phyloP scores from a whole-genome alignment of 2,797 vertebrate genomes.

The Cottoperca gobio region DNA sequence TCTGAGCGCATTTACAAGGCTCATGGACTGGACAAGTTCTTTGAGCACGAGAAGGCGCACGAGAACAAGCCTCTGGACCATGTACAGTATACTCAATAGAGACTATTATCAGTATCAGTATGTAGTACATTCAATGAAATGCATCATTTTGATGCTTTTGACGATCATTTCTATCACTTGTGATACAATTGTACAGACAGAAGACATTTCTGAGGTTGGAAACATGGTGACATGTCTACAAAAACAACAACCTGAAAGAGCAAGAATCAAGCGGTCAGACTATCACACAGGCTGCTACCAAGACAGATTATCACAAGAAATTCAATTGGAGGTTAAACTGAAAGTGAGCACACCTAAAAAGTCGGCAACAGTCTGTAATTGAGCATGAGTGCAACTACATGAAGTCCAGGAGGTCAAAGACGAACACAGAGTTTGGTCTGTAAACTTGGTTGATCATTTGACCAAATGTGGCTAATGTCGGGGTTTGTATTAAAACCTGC shows the following conservation, averaged over 20 bases:
- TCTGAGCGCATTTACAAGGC: conserved; percentile 94
- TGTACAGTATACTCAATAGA: conserved; percentile 78
- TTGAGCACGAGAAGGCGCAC: conserved; percentile 92
- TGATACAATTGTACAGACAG: neutral
- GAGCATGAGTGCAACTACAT: neutral
- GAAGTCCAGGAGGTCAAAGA: neutral
- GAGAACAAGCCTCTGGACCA: conserved; percentile 95
- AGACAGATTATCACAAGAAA: neutral
- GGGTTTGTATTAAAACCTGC: neutral
- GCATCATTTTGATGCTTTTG: neutral
- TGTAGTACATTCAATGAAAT: neutral
- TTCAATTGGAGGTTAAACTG: neutral
- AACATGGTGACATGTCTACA: neutral
- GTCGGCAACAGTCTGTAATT: neutral
- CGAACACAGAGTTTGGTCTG: neutral
- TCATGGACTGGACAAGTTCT: conserved; percentile 93
- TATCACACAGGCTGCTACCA: too few relatives aligned
- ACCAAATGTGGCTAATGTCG: neutral
- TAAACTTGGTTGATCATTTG: neutral
- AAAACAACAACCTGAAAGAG: too few relatives aligned
- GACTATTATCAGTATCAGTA: neutral
- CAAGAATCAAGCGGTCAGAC: too few relatives aligned
- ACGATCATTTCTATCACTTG: neutral
- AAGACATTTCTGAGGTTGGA: neutral
- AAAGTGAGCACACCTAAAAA: neutral